Percentiles rank a stretch among this genome's conserved stretches.
Conservation (phyloP, 1,140 invertebrate genomes). For the Asobara japonica region DNA sequence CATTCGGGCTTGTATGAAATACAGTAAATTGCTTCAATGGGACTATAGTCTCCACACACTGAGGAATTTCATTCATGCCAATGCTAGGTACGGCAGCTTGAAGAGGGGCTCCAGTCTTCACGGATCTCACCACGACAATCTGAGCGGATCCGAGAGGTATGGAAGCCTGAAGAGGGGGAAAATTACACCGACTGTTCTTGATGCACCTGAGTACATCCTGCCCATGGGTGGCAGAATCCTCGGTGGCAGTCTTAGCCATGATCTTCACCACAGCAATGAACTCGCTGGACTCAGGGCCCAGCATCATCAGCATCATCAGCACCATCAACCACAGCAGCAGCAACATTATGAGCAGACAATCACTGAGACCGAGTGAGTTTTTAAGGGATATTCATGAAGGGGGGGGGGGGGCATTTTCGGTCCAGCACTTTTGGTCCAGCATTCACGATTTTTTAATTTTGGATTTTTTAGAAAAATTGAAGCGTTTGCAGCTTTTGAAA, state of each 20-base stretch:
- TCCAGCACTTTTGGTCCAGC: too few species aligned
- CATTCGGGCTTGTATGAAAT: too few species aligned
- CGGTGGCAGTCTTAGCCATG: conserved; percentile 59
- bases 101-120: conserved; percentile 60
- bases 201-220: conserved; percentile 61
- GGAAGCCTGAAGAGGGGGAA: conserved; percentile 55
- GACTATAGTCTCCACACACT: too few species aligned
- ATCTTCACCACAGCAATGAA: conserved; percentile 62
- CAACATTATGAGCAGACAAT: conserved; percentile 62
- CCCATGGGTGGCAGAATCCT: conserved; percentile 62
- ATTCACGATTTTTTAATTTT: too few species aligned
- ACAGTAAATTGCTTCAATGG: too few species aligned
- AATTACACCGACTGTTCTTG: conserved; percentile 55
- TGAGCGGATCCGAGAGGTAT: conserved; percentile 58
- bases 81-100: conserved; percentile 61
- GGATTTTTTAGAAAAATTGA: too few species aligned
- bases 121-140: conserved; percentile 60
- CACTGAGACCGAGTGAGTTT: conserved; percentile 68
- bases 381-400: neutral
- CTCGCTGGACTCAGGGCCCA: conserved; percentile 57
- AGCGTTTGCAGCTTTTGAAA: too few species aligned
- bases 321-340: conserved; percentile 47
- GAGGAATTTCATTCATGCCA: too few species aligned
- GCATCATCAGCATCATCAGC: conserved; percentile 54
- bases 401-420: neutral